Conservation (phyloP, 2,888 invertebrate genomes). For the Thecophora atra region DNA sequence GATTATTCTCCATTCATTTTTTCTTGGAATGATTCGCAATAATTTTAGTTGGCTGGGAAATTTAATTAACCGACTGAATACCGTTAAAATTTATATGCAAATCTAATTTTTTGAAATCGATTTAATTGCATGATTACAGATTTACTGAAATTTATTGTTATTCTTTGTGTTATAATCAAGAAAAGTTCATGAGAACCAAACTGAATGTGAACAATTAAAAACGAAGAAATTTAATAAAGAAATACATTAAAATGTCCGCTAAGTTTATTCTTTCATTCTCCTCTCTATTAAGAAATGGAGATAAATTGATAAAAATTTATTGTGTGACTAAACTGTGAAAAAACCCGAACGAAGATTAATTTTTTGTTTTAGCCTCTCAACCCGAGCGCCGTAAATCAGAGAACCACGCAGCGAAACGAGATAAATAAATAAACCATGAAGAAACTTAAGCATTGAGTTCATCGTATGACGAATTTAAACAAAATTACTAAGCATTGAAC, state of each 20-base stretch:
- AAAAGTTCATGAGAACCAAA: slow-evolving; percentile 26
- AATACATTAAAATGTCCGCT: neutral
- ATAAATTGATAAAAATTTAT: slow-evolving; percentile 22
- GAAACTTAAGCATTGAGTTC: neutral
- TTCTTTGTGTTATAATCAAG: neutral
- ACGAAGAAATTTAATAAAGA: slow-evolving; percentile 4
- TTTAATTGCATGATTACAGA: neutral
- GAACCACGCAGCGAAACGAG: neutral
- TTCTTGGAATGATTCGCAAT: no score
- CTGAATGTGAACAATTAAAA: slow-evolving; percentile 1
- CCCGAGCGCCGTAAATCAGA: slow-evolving; percentile 12
- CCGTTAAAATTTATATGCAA: neutral
- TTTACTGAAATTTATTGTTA: neutral
- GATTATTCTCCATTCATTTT: no score
- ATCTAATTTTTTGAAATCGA: neutral
- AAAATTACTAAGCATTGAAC: neutral
- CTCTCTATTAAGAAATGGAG: neutral
- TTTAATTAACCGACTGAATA: no score
- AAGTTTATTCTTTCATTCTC: neutral
- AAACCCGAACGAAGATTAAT: slow-evolving; percentile 42
- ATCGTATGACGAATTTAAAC: slow-evolving; percentile 4
- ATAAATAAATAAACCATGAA: neutral
- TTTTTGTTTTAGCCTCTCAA: neutral
- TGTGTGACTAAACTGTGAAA: slow-evolving; percentile 34
- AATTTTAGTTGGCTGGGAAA: no score